Evolutionary conservation across 2,797 vertebrate genomes (phyloP).

Genomic region (Iguana delicatissima): DNA sequence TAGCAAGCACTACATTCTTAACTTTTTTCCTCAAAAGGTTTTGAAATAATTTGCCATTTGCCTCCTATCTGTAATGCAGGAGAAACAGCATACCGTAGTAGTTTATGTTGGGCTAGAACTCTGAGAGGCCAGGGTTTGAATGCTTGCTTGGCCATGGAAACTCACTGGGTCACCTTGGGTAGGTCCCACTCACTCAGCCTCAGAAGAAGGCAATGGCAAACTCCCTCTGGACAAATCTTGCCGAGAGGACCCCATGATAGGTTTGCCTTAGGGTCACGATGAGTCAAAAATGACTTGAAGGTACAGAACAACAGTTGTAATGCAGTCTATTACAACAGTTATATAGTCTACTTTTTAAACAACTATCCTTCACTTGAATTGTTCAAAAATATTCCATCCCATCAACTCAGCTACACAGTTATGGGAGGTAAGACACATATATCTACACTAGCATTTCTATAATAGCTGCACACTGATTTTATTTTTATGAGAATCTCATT

Average conservation of each 20-base stretch:
- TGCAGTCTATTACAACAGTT: constrained; percentile 60
- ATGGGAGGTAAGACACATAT: constrained; percentile 52
- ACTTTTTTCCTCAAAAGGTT: neutral
- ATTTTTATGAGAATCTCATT: neutral
- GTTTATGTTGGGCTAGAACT: too few species aligned
- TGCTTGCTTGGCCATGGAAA: too few species aligned
- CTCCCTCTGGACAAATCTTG: too few species aligned
- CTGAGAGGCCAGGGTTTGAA: too few species aligned
- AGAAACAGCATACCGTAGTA: too few species aligned
- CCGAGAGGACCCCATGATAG: too few species aligned
- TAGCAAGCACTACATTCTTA: neutral
- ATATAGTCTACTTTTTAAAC: constrained; percentile 51
- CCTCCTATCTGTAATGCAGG: constrained; percentile 40
- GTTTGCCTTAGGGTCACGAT: too few species aligned
- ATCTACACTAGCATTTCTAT: neutral
- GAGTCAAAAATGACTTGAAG: too few species aligned
- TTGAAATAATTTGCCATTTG: neutral
- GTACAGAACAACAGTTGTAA: neutral
- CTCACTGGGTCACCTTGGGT: too few species aligned
- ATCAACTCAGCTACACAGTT: constrained; percentile 64
- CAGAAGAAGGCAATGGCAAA: too few species aligned
- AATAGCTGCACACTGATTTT: neutral
- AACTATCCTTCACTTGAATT: constrained; percentile 63
- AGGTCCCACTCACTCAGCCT: too few species aligned
- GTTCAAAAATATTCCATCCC: constrained; percentile 67